phyloP scores from a whole-genome alignment of 1,140 invertebrate species.

The Samia ricini region DNA sequence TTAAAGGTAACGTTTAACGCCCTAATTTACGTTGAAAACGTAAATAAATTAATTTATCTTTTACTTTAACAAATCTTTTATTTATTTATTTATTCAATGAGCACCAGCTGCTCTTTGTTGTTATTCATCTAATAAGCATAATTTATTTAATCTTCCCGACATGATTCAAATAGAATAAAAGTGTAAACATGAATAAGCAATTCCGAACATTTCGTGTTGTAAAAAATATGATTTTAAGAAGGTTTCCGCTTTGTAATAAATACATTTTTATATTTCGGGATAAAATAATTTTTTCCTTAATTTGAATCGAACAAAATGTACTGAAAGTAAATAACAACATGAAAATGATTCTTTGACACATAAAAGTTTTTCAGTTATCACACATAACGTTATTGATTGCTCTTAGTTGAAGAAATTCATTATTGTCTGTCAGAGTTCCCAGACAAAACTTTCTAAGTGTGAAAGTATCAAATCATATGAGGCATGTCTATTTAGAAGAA shows the following conservation, averaged over 20 bases:
- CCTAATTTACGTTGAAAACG: conserved; percentile 18
- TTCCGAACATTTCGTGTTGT: not conserved
- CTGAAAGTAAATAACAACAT: not conserved
- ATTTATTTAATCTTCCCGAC: not conserved
- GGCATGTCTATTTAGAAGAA: conserved; percentile 35
- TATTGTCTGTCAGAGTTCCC: conserved; percentile 42
- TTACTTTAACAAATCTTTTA: conserved; percentile 10
- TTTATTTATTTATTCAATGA: not conserved
- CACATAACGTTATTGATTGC: conserved; percentile 55
- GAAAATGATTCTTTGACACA: conserved; percentile 7
- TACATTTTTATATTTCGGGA: not conserved
- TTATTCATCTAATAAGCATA: not conserved
- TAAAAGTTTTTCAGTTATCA: conserved; percentile 52
- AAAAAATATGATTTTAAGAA: not conserved
- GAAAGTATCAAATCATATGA: conserved; percentile 40
- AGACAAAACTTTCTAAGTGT: conserved; percentile 39
- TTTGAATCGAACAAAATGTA: not conserved
- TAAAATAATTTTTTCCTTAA: not conserved
- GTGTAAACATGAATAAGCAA: not conserved
- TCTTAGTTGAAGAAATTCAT: conserved; percentile 49
- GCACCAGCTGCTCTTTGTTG: not conserved
- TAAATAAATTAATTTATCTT: conserved; percentile 9
- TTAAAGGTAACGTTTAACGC: conserved; percentile 44
- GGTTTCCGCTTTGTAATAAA: not conserved
- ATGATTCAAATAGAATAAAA: not conserved